Evolutionary conservation across 2,888 invertebrate genomes (phyloP), one percentile per base, ranked within the genome.

Genomic region (Anarsia innoxiella): DNA sequence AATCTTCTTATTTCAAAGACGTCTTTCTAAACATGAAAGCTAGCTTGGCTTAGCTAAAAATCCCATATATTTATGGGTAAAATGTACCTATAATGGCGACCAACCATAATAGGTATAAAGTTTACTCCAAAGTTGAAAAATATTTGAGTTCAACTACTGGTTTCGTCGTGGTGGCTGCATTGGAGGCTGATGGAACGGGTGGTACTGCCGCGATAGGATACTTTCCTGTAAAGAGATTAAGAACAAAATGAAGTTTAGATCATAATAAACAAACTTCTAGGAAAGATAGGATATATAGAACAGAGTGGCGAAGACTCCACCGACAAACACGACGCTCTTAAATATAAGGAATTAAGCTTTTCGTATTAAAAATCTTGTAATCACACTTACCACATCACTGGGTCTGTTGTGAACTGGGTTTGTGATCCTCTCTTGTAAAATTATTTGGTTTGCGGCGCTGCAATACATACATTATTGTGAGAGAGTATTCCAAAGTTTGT

Each of bases 391-490:
- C 76, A 82, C 74, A 44, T 33, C 26, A 41, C 53, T 70, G 5
- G 66, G 59, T 42, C 52, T 55, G 39, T 56, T 59, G 12, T 58
- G 63, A 23, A 52, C 56, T 41, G 53, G 50, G 37, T 51, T 63
- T 58, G 66, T 60, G 41, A 53, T 61, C 49, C 70, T 69, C 54
- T 93, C 93, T 69, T 92, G 90, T 53, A 91, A 85, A 48, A 95
- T 86, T 49, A 96, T 88, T 64, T 93, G 91, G 71, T 96, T 95
- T 36, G 98, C 98, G 45, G 97, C 97, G 52, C 86, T 86, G 77
- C 19, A 19, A 19, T 19, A 19, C 19, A 19, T 19, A 19, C 19
- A 19, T 19, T 5, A n/a, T n/a, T n/a, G n/a, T n/a, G n/a, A n/a
- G n/a, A n/a, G n/a, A n/a, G n/a, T n/a, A n/a, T n/a, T n/a, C n/a